These are phyloP conservation scores for Hystrix brachyura DNA, from an alignment of 2,113 vertebrate species.

Conservation along the genomic window DNA sequence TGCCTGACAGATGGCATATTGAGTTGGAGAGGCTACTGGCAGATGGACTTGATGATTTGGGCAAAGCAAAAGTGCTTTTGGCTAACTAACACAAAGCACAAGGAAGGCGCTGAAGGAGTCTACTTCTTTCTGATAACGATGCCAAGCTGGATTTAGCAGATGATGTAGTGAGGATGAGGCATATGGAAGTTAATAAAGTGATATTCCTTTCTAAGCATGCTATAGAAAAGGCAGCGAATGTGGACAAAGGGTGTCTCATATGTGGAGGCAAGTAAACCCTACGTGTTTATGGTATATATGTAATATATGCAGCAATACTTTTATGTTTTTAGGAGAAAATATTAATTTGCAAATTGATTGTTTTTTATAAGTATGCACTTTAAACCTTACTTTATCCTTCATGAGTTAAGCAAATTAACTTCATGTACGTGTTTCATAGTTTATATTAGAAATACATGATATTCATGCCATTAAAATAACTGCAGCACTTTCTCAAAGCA, in stretches of 20 bases:
- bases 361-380: background rate
- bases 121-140: slow-evolving; percentile 76
- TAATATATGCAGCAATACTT: background rate
- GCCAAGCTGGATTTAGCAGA: slow-evolving; percentile 70
- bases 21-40: slow-evolving; percentile 70
- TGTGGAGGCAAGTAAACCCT: background rate
- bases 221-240: slow-evolving; percentile 29
- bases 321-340: background rate
- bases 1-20: slow-evolving; percentile 67
- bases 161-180: slow-evolving; percentile 63
- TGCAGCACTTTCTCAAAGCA: background rate
- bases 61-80: slow-evolving; percentile 74
- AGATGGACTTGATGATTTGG: slow-evolving; percentile 81
- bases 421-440: slow-evolving; percentile 3
- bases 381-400: slow-evolving; percentile 5
- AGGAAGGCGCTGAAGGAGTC: slow-evolving; percentile 70
- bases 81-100: slow-evolving; percentile 60
- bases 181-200: slow-evolving; percentile 71
- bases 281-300: background rate
- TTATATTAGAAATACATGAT: background rate
- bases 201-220: slow-evolving; percentile 58
- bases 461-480: slow-evolving; percentile 12
- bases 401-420: slow-evolving; percentile 1
- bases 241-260: background rate
- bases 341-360: slow-evolving; percentile 3